Evolutionary conservation across 2,888 invertebrate genomes (phyloP).

Genomic region (Oscheius sp.): DNA sequence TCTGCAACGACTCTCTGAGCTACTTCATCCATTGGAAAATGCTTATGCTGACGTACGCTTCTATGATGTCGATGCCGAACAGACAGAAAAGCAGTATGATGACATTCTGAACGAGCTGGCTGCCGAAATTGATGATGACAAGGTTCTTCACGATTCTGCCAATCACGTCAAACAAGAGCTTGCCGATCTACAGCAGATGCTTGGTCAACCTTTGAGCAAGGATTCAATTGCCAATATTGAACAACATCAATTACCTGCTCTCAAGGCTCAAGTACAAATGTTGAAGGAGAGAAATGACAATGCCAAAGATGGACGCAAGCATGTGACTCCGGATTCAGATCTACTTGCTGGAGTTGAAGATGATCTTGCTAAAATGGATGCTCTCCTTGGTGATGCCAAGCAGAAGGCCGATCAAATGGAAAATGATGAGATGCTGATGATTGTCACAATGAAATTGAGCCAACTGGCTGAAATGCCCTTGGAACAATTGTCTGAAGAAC

Average conservation of each 20-base stretch:
- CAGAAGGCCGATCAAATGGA: slow-evolving; percentile 47
- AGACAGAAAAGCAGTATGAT: slow-evolving; percentile 58
- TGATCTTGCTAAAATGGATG: slow-evolving; percentile 41
- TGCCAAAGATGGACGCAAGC: slow-evolving; percentile 43
- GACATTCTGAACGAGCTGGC: slow-evolving; percentile 51
- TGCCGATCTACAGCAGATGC: slow-evolving; percentile 40
- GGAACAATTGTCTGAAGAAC: slow-evolving; percentile 30
- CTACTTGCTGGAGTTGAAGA: slow-evolving; percentile 19
- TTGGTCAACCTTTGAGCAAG: slow-evolving; percentile 35
- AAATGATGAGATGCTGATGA: slow-evolving; percentile 45
- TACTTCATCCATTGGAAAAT: slow-evolving; percentile 61
- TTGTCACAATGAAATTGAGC: slow-evolving; percentile 46
- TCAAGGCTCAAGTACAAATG: slow-evolving; percentile 49
- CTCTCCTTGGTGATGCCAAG: slow-evolving; percentile 46
- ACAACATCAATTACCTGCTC: slow-evolving; percentile 45
- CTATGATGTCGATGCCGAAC: slow-evolving; percentile 63
- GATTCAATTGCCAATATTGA: slow-evolving; percentile 30
- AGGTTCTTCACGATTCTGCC: slow-evolving; percentile 51
- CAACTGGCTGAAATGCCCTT: slow-evolving; percentile 47
- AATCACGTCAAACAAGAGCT: slow-evolving; percentile 52
- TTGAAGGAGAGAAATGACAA: slow-evolving; percentile 47
- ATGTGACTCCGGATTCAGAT: slow-evolving; percentile 45
- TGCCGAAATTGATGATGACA: slow-evolving; percentile 52
- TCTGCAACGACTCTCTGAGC: slow-evolving; percentile 60
- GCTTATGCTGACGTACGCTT: slow-evolving; percentile 65